Conservation (phyloP, 2,888 invertebrate genomes). For the Steromphala cineraria region DNA sequence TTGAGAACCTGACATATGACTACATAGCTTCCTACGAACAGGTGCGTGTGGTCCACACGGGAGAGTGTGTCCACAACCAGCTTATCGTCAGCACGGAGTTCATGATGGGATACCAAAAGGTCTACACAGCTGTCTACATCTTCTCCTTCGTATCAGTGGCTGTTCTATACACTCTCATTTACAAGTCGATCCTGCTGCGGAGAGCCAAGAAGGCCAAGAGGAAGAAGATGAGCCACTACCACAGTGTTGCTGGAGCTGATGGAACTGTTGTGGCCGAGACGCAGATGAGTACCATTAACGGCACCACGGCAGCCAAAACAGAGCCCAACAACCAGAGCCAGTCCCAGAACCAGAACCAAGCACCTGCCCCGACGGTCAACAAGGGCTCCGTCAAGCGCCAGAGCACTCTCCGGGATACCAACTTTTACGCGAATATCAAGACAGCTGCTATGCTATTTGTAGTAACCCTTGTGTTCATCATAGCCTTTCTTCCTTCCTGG, state of each 20-base stretch:
- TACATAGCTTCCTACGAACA: not conserved
- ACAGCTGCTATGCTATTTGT: slow-evolving; percentile 74
- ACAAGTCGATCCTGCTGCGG: slow-evolving; percentile 58
- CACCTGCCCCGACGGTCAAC: not conserved
- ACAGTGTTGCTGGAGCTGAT: slow-evolving; percentile 24
- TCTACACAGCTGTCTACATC: slow-evolving; percentile 55
- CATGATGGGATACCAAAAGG: slow-evolving; percentile 48
- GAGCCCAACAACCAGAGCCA: not conserved
- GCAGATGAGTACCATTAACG: slow-evolving; percentile 40
- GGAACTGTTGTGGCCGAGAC: slow-evolving; percentile 33
- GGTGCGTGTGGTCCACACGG: slow-evolving; percentile 20
- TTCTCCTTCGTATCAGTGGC: slow-evolving; percentile 58
- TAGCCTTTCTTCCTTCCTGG: slow-evolving; percentile 71
- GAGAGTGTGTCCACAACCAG: slow-evolving; percentile 44
- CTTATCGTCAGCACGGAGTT: slow-evolving; percentile 42
- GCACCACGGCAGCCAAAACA: slow-evolving; percentile 20
- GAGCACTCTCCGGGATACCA: slow-evolving; percentile 45
- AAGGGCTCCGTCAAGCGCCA: slow-evolving; percentile 25
- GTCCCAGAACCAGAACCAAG: not conserved
- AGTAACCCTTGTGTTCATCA: slow-evolving; percentile 71
- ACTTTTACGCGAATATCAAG: slow-evolving; percentile 65
- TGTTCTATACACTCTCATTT: slow-evolving; percentile 67
- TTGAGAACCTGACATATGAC: not conserved
- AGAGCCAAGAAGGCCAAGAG: slow-evolving; percentile 43
- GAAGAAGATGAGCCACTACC: slow-evolving; percentile 36